Evolutionary conservation across 1,140 invertebrate species (phyloP), one percentile per base, ranked within the genome.

Genomic region (Meloidogyne hapla): DNA sequence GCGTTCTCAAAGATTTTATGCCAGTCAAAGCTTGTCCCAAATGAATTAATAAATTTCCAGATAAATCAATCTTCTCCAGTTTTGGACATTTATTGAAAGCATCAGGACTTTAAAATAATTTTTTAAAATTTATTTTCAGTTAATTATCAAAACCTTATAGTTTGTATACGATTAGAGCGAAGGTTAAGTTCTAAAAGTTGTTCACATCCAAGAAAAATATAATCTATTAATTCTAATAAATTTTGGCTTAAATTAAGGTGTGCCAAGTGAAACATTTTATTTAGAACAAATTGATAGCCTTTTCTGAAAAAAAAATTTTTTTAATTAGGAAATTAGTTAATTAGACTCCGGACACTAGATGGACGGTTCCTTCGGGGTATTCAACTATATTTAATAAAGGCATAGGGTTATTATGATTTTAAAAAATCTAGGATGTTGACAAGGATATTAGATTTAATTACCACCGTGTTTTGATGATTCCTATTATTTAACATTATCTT

Each of bases 51-150:
- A 66, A 63, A 72, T 85, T 85, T 26, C 69, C 40, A 18, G 75
- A 79, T 26, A 85, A 75, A 64, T 87, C 78, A 64, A 85, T 62
- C 10, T 72, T 70, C 38, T 45, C 56, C n/a, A 85, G 69, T n/a
- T 81, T 73, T 5, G 84, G 83, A 56, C 80, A 85, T 71, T 84
- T 85, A 9, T 82, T 40, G 48, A 85, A 86, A 0, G 81, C 78
- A 61, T 85, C 80, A 10, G 45, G 69, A 72, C 76, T 75, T 15
- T 6, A 69, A 69, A 26, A 26, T 33, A 33, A 33, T 6, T 26
- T n/a, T 33, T 6, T 6, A 33, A 33, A 33, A 23, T n/a, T 68
- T 69, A 69, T 26, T 0, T 33, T 28, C 6, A 68, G 8, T 6
- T 40, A 69, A 69, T 69, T 69, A 69, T 71, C 4, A 33, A 26